Evolutionary conservation across 2,797 vertebrate species (phyloP).

Genomic region (Acropternis orthonyx): DNA sequence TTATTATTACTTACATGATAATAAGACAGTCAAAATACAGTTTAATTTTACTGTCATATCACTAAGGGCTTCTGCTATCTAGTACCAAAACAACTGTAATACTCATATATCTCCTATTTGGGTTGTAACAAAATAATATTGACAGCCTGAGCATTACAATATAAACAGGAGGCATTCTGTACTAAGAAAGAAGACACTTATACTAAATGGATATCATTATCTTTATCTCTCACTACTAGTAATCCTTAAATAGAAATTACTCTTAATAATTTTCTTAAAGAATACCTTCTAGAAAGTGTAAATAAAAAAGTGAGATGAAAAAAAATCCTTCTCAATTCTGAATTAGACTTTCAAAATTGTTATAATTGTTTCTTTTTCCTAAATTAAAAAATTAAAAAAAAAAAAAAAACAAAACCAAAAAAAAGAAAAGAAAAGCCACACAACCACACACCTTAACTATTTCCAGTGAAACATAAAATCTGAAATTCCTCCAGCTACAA

Average conservation of each 20-base stretch:
- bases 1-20: background rate
- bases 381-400: background rate
- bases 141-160: background rate
- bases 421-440: no score
- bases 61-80: background rate
- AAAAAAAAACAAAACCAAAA: background rate
- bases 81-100: background rate
- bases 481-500: background rate
- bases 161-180: background rate
- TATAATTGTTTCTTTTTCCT: background rate
- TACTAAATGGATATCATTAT: background rate
- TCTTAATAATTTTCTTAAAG: background rate
- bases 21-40: background rate
- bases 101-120: background rate
- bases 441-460: background rate
- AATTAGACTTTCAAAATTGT: background rate
- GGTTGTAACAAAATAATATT: background rate
- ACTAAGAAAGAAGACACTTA: background rate
- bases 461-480: background rate
- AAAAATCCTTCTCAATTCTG: background rate
- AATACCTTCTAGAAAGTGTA: background rate
- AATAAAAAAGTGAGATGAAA: background rate
- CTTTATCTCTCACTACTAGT: background rate
- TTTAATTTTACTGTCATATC: slow-evolving; percentile 3
- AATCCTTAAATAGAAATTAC: background rate